Conservation (phyloP, 2,888 invertebrate species). For the Pemphredon lugubris region DNA sequence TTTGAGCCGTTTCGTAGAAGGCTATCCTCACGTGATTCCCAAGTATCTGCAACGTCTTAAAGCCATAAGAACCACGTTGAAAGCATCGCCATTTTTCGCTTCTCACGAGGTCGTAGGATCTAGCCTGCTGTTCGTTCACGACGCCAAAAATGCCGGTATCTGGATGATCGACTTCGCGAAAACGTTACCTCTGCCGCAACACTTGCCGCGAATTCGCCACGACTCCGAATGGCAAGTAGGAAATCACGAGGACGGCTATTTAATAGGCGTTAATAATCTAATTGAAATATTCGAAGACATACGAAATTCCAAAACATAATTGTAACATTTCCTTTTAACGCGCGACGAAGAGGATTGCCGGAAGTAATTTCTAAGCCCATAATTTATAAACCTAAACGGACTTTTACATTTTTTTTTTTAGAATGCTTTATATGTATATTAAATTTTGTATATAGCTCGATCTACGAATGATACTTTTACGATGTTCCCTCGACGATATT, state of each 20-base stretch:
- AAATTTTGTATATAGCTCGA: constrained; percentile 33
- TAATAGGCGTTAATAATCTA: constrained; percentile 94
- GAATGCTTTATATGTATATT: not conserved
- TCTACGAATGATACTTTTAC: constrained; percentile 6
- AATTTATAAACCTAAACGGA: constrained; percentile 3
- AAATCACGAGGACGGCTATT: constrained; percentile 97
- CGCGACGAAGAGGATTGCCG: constrained; percentile 8
- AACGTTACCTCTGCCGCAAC: constrained; percentile 90
- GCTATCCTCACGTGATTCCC: constrained; percentile 89
- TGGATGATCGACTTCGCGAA: constrained; percentile 99
- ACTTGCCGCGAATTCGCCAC: constrained; percentile 88
- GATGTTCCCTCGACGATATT: constrained; percentile 25
- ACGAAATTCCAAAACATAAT: constrained; percentile 67
- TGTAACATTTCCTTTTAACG: not conserved
- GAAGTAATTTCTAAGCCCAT: not conserved
- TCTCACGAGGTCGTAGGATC: constrained; percentile 97
- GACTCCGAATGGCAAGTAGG: constrained; percentile 94
- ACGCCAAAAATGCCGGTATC: constrained; percentile 91
- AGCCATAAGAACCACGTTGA: constrained; percentile 91
- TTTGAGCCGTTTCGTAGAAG: constrained; percentile 90
- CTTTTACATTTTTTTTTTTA: not conserved
- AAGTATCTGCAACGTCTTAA: constrained; percentile 93
- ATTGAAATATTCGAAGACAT: constrained; percentile 91
- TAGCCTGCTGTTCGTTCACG: constrained; percentile 96
- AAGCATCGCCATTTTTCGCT: constrained; percentile 94